Base-by-base conservation (phyloP, 2,888 invertebrate genomes). In the Patella depressa region DNA sequence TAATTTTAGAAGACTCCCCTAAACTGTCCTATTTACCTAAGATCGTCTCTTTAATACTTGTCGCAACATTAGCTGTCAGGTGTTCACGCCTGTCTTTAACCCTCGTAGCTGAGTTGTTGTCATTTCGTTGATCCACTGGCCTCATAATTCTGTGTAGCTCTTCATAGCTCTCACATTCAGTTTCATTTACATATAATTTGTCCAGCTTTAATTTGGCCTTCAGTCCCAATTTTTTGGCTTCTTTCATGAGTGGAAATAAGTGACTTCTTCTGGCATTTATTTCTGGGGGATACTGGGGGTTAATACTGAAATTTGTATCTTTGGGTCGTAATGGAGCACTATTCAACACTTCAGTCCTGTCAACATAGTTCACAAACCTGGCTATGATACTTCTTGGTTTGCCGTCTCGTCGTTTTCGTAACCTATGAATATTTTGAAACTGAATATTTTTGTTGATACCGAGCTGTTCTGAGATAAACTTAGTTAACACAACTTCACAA, bases 301-400 rank as follows among this genome's bases (percentile, higher is more conserved):
- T 15, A 65, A 65, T 19, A 9, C n/a, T 19, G 17, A 19, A 65
- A 14, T n/a, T n/a, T 65, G n/a, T 65, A 15, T 65, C 24, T 7
- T 24, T 11, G n/a, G 24, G 65, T 19, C 24, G 3, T 14, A 12
- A 9, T n/a, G 65, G 19, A 24, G 65, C 65, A 65, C 65, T 65
- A 65, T 65, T 65, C 24, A 65, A 24, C 19, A 65, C 65, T 24
- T 24, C n/a, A 65, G n/a, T 65, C 19, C 65, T n/a, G 15, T 65
- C 65, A 24, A 24, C 65, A 65, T 24, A 65, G 11, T 24, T n/a
- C n/a, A 65, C 19, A 65, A 65, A 65, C 24, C 65, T 65, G 65
- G 19, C 65, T 24, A 65, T 65, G n/a, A 65, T 24, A 65, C 15
- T 65, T 24, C 65, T 65, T 65, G 65, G 65, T 65, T 24, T 65